phyloP scores from a whole-genome alignment of 1,140 invertebrate species.

The Sweltsa coloradensis region DNA sequence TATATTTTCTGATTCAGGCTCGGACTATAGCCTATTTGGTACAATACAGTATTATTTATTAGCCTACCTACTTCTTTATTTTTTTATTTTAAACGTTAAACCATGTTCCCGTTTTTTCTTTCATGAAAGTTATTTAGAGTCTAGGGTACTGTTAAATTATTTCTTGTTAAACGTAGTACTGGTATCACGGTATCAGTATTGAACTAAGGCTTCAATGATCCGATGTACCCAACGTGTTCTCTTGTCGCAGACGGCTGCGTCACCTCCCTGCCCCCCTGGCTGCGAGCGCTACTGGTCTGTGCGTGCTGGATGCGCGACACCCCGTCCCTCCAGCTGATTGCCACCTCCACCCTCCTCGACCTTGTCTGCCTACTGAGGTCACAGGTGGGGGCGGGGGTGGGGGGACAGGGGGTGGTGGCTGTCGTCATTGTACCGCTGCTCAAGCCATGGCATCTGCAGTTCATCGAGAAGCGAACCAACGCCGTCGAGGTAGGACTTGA shows the following conservation, averaged over 20 bases:
- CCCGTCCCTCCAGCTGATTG: conserved; percentile 45
- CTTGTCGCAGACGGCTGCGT: conserved; percentile 16
- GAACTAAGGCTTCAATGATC: too few relatives aligned
- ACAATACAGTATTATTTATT: too few relatives aligned
- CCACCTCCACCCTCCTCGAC: conserved; percentile 62
- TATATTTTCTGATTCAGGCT: too few relatives aligned
- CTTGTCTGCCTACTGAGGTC: conserved; percentile 41
- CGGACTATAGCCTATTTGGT: too few relatives aligned
- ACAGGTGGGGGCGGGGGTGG: conserved; percentile 7
- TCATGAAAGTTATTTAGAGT: too few relatives aligned
- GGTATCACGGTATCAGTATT: too few relatives aligned
- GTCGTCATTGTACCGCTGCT: conserved; percentile 55
- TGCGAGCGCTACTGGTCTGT: conserved; percentile 55
- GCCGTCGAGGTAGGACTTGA: conserved; percentile 44
- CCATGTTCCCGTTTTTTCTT: too few relatives aligned
- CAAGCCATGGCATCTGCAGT: conserved; percentile 46
- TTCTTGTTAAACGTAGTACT: too few relatives aligned
- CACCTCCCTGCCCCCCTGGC: conserved; percentile 74
- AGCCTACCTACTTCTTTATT: too few relatives aligned
- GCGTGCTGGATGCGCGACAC: conserved; percentile 48
- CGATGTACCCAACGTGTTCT: too few relatives aligned
- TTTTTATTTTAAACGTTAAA: too few relatives aligned
- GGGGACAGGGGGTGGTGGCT: conserved; percentile 36
- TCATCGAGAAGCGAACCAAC: conserved; percentile 47
- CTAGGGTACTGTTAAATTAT: too few relatives aligned